A percentile compares a stretch with the other conserved stretches of the same genome.
Evolutionary conservation across 2,113 vertebrate species (phyloP).

Genomic region (Nipponia nippon): DNA sequence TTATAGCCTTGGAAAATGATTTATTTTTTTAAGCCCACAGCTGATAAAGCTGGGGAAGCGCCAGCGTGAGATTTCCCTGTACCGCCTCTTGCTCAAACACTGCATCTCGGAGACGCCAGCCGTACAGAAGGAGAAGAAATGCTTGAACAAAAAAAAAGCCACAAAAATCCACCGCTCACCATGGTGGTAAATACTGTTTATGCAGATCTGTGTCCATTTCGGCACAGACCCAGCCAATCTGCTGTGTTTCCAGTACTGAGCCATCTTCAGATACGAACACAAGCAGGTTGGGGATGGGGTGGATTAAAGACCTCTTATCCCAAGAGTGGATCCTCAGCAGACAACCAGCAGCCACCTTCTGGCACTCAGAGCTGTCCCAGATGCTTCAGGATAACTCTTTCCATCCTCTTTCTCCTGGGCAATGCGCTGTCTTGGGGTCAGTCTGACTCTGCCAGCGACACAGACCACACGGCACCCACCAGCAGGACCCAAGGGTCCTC

Average conservation of each 20-base stretch:
- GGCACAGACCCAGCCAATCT: background rate
- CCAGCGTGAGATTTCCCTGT: background rate
- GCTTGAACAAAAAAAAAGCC: background rate
- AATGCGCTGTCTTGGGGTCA: background rate
- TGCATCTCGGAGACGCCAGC: background rate
- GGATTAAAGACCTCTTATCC: background rate
- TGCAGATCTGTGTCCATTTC: background rate
- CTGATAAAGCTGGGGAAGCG: constrained; percentile 43
- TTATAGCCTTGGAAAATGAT: constrained; percentile 37
- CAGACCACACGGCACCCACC: background rate
- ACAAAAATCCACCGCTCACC: background rate
- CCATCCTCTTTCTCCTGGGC: accelerated
- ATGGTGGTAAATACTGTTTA: background rate
- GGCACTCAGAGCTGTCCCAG: background rate
- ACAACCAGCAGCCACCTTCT: background rate
- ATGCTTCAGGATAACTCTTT: background rate
- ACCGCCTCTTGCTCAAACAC: background rate
- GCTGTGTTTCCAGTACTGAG: background rate
- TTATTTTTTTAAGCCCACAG: constrained; percentile 23
- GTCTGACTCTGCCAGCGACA: background rate
- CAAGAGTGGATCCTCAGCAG: background rate
- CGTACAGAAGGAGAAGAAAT: accelerated
- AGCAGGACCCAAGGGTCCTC: background rate
- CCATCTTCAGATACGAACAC: background rate
- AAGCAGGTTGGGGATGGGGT: background rate